Percentiles rank a stretch among this genome's conserved stretches.
These are phyloP conservation scores for Zoanthus sansibaricus DNA, from an alignment of 92 coral and sea anemone species.

Conservation along the genomic window DNA sequence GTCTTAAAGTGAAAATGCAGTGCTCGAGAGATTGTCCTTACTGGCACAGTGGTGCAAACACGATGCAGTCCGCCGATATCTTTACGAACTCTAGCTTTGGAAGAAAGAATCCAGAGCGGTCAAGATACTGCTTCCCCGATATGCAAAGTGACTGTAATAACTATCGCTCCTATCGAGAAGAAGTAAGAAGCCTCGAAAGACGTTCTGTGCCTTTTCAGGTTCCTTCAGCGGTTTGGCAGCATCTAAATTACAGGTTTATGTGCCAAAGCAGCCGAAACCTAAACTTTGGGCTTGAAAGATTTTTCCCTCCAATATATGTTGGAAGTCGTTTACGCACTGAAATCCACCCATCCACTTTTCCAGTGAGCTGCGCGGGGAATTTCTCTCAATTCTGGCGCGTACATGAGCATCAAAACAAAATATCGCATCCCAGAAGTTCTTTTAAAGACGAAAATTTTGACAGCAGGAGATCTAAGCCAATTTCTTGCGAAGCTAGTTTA, in stretches of 20 bases:
- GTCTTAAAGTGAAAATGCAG: constrained; percentile 30
- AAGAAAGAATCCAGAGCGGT: constrained; percentile 11
- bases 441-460: background rate
- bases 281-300: constrained; percentile 22
- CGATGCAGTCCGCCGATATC: constrained; percentile 11
- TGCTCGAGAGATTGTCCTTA: constrained; percentile 43
- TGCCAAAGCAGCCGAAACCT: background rate
- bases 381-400: constrained; percentile 17
- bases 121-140: constrained; percentile 3
- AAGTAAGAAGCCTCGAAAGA: constrained; percentile 7
- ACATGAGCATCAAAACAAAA: background rate
- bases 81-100: constrained; percentile 10
- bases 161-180: constrained; percentile 14
- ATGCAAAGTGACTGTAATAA: constrained; percentile 18
- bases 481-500: background rate
- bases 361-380: background rate
- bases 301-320: constrained; percentile 37
- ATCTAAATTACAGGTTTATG: constrained; percentile 14
- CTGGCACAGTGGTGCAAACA: constrained; percentile 3
- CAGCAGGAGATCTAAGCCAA: background rate
- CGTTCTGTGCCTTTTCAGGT: constrained; percentile 18
- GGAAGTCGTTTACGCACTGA: constrained; percentile 17
- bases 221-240: constrained; percentile 30
- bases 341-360: constrained; percentile 8
- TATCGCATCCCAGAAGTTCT: constrained; percentile 5